Conservation (phyloP, 2,113 vertebrate genomes). For the Morone chrysops region DNA sequence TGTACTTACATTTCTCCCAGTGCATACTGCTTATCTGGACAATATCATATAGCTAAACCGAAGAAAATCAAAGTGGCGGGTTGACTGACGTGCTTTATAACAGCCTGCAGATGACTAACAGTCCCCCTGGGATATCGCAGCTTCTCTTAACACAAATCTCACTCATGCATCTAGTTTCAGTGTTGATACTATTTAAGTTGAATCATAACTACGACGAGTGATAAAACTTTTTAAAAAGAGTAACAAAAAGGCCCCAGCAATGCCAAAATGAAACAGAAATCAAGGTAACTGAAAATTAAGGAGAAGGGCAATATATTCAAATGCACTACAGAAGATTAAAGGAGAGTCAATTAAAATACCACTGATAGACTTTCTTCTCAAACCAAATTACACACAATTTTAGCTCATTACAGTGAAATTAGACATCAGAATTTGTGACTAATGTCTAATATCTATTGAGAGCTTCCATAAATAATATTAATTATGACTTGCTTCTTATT, state of each 20-base stretch:
- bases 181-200: slow-evolving; percentile 8
- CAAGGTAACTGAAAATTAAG: background rate
- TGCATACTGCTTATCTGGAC: slow-evolving; percentile 71
- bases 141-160: slow-evolving; percentile 70
- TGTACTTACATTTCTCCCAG: slow-evolving; percentile 87
- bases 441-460: background rate
- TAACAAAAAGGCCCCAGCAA: background rate
- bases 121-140: slow-evolving; percentile 76
- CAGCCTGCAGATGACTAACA: slow-evolving; percentile 41
- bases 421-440: background rate
- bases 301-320: background rate
- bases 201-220: background rate
- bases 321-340: background rate
- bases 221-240: background rate
- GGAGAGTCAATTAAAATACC: background rate
- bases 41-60: slow-evolving; percentile 23
- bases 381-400: background rate
- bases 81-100: slow-evolving; percentile 75
- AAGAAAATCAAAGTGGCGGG: slow-evolving; percentile 63
- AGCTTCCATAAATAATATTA: background rate
- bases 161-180: slow-evolving; percentile 58
- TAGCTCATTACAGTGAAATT: background rate
- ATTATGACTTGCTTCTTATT: too few species aligned
- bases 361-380: background rate
- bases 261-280: background rate